Conservation (phyloP, 1,140 invertebrate genomes). For the Nixonia krombeini region DNA sequence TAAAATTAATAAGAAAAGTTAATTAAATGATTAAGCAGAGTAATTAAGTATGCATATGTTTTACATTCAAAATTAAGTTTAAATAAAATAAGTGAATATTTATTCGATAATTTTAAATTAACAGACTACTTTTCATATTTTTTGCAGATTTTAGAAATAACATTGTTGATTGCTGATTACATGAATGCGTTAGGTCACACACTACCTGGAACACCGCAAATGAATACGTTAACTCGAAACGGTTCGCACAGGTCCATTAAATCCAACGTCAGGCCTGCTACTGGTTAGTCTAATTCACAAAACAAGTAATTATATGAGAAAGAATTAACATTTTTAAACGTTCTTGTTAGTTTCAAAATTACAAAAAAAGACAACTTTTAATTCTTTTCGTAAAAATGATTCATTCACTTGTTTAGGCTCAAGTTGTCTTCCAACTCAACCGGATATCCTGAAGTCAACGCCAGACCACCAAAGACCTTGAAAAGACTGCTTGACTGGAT, state of each 20-base stretch:
- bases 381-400: too few species aligned
- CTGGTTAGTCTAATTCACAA: conserved; percentile 59
- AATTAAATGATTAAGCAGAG: not conserved
- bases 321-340: too few species aligned
- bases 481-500: conserved; percentile 50
- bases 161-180: conserved; percentile 93
- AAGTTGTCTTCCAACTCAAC: conserved; percentile 76
- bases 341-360: too few species aligned
- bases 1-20: conserved; percentile 55
- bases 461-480: conserved; percentile 81
- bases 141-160: conserved; percentile 88
- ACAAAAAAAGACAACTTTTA: too few species aligned
- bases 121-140: conserved; percentile 41
- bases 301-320: conserved; percentile 2
- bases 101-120: too few species aligned
- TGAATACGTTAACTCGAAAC: conserved; percentile 85
- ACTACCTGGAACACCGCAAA: conserved; percentile 82
- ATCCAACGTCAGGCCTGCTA: conserved; percentile 66
- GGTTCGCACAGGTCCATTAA: conserved; percentile 77
- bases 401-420: conserved; percentile 54
- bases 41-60: too few species aligned
- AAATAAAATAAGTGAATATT: too few species aligned
- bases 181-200: conserved; percentile 89
- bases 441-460: conserved; percentile 87
- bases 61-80: too few species aligned